phyloP scores from a whole-genome alignment of 2,888 invertebrate genomes.

The Cryptus viduatorius region DNA sequence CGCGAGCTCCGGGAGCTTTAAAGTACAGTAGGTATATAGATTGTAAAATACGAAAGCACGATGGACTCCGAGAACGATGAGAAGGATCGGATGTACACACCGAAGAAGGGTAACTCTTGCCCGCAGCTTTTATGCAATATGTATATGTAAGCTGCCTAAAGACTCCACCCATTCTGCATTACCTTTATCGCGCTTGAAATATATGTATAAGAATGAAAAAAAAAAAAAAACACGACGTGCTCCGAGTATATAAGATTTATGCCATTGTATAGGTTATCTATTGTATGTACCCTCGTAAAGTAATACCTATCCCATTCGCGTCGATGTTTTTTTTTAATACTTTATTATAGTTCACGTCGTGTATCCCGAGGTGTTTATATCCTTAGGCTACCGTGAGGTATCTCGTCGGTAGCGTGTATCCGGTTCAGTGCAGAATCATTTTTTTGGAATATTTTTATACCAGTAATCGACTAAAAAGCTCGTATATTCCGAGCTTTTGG shows the following conservation, averaged over 20 bases:
- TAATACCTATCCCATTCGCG: conserved; percentile 43
- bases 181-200: conserved; percentile 65
- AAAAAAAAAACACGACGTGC: conserved; percentile 66
- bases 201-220: conserved; percentile 69
- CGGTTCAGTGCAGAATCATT: neutral
- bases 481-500: neutral
- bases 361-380: neutral
- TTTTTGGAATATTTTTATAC: neutral
- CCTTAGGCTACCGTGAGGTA: neutral
- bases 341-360: conserved; percentile 29
- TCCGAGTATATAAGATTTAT: conserved; percentile 74
- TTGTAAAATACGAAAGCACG: conserved; percentile 51
- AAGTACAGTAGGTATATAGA: conserved; percentile 31
- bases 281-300: conserved; percentile 29
- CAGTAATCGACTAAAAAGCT: neutral
- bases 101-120: conserved; percentile 38
- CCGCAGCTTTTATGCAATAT: conserved; percentile 55
- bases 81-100: conserved; percentile 62
- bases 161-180: conserved; percentile 56
- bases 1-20: conserved; percentile 25
- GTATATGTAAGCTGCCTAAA: conserved; percentile 59
- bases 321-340: conserved; percentile 5
- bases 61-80: conserved; percentile 38
- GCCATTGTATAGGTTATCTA: conserved; percentile 67
- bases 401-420: neutral